Percentiles rank a stretch among this genome's conserved stretches.
These are phyloP conservation scores for Lasioglossum calceatum DNA, from an alignment of 2,888 invertebrate genomes.

Conservation along the genomic window DNA sequence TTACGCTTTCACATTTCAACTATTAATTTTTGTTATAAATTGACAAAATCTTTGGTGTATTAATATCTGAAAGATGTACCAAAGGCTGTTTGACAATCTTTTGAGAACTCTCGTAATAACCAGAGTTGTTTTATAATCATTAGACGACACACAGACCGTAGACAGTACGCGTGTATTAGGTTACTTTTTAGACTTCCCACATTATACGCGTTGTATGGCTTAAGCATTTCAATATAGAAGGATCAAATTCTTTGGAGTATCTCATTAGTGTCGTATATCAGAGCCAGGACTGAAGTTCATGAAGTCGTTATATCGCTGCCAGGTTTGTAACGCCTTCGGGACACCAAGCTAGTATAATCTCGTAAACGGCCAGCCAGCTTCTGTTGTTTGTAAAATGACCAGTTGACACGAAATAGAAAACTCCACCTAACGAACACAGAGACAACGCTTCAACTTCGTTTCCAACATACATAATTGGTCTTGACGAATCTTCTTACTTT, in stretches of 20 bases:
- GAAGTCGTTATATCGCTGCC: constrained; percentile 43
- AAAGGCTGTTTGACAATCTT: background rate
- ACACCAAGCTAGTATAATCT: constrained; percentile 52
- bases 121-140: background rate
- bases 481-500: background rate
- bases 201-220: background rate
- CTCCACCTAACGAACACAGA: background rate
- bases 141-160: background rate
- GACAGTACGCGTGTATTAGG: background rate
- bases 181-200: background rate
- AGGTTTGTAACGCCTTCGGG: constrained; percentile 59
- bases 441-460: background rate
- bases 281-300: constrained; percentile 25
- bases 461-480: background rate
- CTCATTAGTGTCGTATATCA: constrained; percentile 48
- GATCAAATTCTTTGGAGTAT: constrained; percentile 16
- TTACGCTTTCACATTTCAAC: background rate
- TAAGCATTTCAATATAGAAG: background rate
- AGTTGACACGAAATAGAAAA: constrained; percentile 56
- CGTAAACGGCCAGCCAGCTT: constrained; percentile 58
- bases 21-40: background rate
- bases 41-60: background rate
- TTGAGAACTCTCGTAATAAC: background rate
- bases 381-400: constrained; percentile 57
- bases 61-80: background rate